Percentiles rank a stretch among this genome's conserved stretches.
Conservation (phyloP, 2,113 vertebrate genomes). For the Dolichotis patagonum region DNA sequence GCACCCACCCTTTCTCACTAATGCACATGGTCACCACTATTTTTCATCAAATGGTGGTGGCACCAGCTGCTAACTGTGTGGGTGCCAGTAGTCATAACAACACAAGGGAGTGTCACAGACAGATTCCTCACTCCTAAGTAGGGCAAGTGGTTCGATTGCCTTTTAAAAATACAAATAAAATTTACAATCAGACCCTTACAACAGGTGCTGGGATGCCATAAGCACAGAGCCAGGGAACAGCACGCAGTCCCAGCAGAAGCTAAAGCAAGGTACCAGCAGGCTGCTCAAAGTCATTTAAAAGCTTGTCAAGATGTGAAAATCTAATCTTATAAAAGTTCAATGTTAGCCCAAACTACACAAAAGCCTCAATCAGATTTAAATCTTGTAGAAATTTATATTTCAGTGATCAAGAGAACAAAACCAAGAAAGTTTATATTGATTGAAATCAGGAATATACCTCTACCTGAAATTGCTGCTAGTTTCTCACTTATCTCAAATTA, state of each 20-base stretch:
- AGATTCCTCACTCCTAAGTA: neutral
- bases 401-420: neutral
- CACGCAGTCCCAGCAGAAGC: neutral
- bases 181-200: neutral
- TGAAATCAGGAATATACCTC: neutral
- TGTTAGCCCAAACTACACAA: neutral
- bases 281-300: neutral
- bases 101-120: neutral
- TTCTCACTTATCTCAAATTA: neutral
- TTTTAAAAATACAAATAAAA: neutral
- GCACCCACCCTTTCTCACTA: neutral
- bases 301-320: neutral
- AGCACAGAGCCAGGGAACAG: neutral
- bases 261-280: neutral
- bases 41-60: neutral
- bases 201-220: neutral
- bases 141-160: neutral
- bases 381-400: neutral
- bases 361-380: neutral
- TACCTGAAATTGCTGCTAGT: neutral
- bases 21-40: neutral
- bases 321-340: neutral
- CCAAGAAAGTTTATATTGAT: neutral
- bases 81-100: neutral
- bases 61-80: neutral